Conservation (phyloP, 2,113 vertebrate genomes). For the Prinia subflava region DNA sequence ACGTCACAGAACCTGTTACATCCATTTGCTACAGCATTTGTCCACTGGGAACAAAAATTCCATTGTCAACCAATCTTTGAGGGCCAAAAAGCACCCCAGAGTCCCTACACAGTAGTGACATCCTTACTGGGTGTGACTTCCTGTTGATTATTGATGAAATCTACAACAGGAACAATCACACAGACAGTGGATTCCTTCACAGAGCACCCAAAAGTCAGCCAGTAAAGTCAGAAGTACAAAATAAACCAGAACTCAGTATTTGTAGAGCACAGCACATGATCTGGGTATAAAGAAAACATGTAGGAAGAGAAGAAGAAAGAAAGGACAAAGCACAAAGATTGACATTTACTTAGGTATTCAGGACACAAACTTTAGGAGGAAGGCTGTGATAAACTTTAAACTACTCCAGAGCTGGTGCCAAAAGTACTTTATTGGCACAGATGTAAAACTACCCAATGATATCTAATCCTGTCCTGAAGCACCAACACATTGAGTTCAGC, state of each 20-base stretch:
- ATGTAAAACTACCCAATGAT: not conserved
- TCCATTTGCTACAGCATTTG: not conserved
- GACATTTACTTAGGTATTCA: not conserved
- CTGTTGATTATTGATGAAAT: not conserved
- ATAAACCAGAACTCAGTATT: not conserved
- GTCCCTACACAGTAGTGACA: not conserved
- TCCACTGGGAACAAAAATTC: not conserved
- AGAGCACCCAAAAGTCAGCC: not conserved
- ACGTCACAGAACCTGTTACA: not conserved
- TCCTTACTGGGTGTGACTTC: not conserved
- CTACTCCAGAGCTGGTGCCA: not conserved
- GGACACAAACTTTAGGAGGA: not conserved
- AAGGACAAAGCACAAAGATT: not conserved
- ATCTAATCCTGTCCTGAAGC: not conserved
- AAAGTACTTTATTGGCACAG: not conserved
- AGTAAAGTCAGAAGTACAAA: not conserved
- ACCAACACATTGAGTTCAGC: not conserved
- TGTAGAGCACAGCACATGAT: not conserved
- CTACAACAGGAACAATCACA: not conserved
- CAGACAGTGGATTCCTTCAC: not conserved
- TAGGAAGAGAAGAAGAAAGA: not conserved
- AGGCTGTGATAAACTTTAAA: not conserved
- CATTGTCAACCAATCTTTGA: not conserved
- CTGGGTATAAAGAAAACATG: not conserved
- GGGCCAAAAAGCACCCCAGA: not conserved